These are phyloP conservation scores for Empidonax alnorum DNA, from an alignment of 2,113 vertebrate species.

Conservation along the genomic window DNA sequence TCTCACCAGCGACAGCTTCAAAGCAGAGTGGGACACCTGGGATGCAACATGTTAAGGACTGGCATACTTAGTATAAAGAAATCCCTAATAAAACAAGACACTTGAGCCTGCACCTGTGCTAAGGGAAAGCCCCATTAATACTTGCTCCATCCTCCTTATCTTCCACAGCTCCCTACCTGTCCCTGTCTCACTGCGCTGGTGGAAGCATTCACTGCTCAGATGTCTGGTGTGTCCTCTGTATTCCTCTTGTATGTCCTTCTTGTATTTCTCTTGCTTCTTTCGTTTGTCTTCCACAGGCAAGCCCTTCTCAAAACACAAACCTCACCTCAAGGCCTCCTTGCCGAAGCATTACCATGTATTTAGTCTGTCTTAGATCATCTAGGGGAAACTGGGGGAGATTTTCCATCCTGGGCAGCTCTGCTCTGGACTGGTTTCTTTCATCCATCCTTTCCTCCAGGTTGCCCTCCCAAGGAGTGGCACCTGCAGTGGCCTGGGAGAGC, in stretches of 20 bases:
- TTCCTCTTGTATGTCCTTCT: too few relatives aligned
- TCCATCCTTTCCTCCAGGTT: not conserved
- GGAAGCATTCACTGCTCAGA: accelerated
- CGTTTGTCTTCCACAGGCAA: not conserved
- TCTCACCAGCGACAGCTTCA: not conserved
- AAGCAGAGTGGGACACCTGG: not conserved
- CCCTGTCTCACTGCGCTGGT: accelerated
- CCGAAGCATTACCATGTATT: not conserved
- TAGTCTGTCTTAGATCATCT: not conserved
- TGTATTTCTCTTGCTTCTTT: too few relatives aligned
- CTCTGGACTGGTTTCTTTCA: not conserved
- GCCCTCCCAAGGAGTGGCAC: not conserved
- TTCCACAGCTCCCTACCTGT: not conserved
- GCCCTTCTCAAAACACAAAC: accelerated
- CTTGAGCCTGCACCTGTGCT: not conserved
- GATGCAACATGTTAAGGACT: not conserved
- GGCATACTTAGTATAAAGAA: not conserved
- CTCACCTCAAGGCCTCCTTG: not conserved
- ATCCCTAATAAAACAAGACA: not conserved
- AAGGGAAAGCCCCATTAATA: accelerated
- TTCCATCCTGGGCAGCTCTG: not conserved
- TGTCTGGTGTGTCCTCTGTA: not conserved
- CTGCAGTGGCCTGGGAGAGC: not conserved
- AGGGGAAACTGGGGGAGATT: not conserved
- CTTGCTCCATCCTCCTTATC: not conserved